Evolutionary conservation across 92 coral and sea anemone genomes (phyloP), one percentile per base, ranked within the genome.

Genomic region (Galaxea fascicularis): DNA sequence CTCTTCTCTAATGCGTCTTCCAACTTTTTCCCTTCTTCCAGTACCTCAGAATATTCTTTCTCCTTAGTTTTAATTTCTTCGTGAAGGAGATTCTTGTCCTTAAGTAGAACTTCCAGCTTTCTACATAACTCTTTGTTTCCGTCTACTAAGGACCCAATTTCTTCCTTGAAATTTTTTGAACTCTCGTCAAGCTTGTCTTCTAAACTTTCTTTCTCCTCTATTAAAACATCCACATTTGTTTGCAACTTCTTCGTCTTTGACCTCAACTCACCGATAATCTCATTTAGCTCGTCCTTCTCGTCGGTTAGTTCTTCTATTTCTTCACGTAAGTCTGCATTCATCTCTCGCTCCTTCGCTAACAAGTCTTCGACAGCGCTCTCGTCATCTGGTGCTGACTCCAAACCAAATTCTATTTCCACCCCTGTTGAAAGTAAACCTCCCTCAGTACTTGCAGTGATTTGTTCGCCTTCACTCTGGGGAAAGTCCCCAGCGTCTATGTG

Each of bases 211-310:
- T 95, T 92, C 74, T 96, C 98, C 5, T 87, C 86, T 27, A 88
- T 78, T 39, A 90, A 87, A 79, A 87, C 71, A 22, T 87, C 93
- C 52, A 96, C 79, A 21, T 90, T 90, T 47, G 86, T 87, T 85
- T 97, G 93, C 46, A 94, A 74, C 66, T 87, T 92, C 86, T 90
- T 86, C 71, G 91, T 86, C 86, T 94, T 94, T 26, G 80, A 85
- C 84, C 94, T 86, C 71, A 92, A 65, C 16, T 89, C 95, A 63
- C 79, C 92, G 4, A 94, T 81, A 45, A 90, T 94, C 66, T 94
- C 95, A 73, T 94, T 94, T 3, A 94, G 87, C 75, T 94, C 98
- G 53, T 94, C 95, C 77, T 92, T 94, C 51, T 94, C 98, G 74
- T 94, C 95, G 45, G 65, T 76, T 3, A 88, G 79, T 35, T 90